Evolutionary conservation across 2,113 vertebrate genomes (phyloP), one percentile per base, ranked within the genome.

Genomic region (Passer montanus): DNA sequence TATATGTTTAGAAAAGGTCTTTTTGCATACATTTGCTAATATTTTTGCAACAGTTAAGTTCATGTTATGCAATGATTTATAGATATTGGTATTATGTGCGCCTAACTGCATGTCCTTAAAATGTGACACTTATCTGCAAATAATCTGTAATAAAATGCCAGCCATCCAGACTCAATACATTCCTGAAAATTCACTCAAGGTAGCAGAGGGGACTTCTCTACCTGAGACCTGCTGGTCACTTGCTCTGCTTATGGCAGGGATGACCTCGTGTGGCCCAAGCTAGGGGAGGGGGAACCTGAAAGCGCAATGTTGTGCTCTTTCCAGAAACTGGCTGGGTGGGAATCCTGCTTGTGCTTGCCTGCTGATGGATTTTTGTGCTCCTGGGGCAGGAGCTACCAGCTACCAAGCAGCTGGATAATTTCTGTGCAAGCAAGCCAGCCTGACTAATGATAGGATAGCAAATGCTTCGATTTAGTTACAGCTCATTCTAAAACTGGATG

Each of bases 261-360:
- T 24, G 30, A 44, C 66, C 72, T 76, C 0, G 0, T 1, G 0
- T 35, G 37, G 24, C n/a, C 63, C 1, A 4, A 47, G 30, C 47
- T 33, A 31, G 17, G 10, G 20, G 20, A 70, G 26, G 14, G 27
- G n/a, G 84, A 92, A 63, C n/a, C 14, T 23, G 37, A 63, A 53
- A 55, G 30, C 19, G 30, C 85, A 85, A 69, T 0, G 0, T 63
- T 90, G 39, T 67, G 4, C 27, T 68, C 19, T 72, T 81, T 59
- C 28, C 30, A 43, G 69, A 64, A 59, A 15, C 43, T 63, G 76
- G 19, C 43, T 27, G 47, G 13, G 6, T 11, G 2, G 37, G 56
- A 87, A 87, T 69, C 56, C 50, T 86, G 60, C 46, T 59, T n/a
- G 7, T 74, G 43, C 46, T 68, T 90, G 72, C 31, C 44, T 86